Evolutionary conservation across 1,140 invertebrate genomes (phyloP).

Genomic region (Megathymus violae): DNA sequence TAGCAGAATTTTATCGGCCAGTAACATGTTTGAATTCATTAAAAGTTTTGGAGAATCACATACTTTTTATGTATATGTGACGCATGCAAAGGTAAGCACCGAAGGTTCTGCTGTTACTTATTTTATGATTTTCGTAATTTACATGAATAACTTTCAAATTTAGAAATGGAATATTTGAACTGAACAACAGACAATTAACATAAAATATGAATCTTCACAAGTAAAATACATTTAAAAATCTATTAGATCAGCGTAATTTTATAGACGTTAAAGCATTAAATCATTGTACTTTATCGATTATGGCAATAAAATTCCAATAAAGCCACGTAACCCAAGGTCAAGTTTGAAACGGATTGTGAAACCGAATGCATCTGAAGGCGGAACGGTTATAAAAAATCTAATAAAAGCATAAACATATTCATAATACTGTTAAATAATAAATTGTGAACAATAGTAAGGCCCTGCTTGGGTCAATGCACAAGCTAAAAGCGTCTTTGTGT

Average conservation of each 20-base stretch:
- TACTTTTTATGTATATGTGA: no score
- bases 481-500: slow-evolving; percentile 26
- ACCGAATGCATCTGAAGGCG: slow-evolving; percentile 11
- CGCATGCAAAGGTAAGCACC: no score
- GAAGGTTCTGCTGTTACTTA: no score
- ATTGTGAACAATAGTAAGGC: slow-evolving; percentile 40
- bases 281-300: not conserved
- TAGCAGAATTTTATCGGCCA: no score
- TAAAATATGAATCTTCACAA: no score
- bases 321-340: slow-evolving; percentile 28
- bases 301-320: slow-evolving; percentile 22
- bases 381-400: slow-evolving; percentile 29
- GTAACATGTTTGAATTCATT: no score
- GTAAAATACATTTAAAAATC: no score
- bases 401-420: slow-evolving; percentile 33
- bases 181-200: no score
- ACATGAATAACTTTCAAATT: no score
- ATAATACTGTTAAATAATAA: slow-evolving; percentile 37
- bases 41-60: no score
- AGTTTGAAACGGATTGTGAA: slow-evolving; percentile 19
- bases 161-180: no score
- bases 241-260: not conserved
- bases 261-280: not conserved
- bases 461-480: not conserved
- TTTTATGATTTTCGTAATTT: no score